Percentiles rank a stretch among this genome's conserved stretches.
Conservation (phyloP, 2,797 vertebrate species). For the Hydrolagus colliei region DNA sequence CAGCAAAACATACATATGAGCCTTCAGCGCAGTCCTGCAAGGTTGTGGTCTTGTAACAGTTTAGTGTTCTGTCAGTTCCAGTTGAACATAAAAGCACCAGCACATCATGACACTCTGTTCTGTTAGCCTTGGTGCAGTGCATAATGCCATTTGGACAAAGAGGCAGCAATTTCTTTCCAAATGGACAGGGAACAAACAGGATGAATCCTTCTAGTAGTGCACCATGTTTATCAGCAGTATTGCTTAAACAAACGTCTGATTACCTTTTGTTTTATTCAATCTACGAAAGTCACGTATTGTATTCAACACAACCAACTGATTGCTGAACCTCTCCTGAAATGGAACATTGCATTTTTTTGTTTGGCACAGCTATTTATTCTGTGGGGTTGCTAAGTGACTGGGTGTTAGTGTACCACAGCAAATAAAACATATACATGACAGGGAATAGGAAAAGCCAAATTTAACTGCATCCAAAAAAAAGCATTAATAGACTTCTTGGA, state of each 20-base stretch:
- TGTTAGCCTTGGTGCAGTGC: neutral
- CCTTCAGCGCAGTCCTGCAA: neutral
- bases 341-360: constrained; percentile 9
- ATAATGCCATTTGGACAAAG: neutral
- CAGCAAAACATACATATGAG: neutral
- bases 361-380: neutral
- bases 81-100: constrained; percentile 3
- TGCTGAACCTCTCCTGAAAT: constrained; percentile 15
- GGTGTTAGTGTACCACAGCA: neutral
- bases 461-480: neutral
- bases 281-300: neutral
- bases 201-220: neutral
- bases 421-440: neutral
- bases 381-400: constrained; percentile 17
- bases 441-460: neutral
- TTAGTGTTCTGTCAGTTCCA: constrained; percentile 10
- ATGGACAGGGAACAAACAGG: neutral
- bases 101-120: no score
- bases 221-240: neutral
- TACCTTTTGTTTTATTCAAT: constrained; percentile 15
- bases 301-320: constrained; percentile 27
- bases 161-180: constrained; percentile 8
- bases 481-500: neutral
- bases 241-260: constrained; percentile 11
- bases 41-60: neutral